Percentiles rank a stretch among this genome's conserved stretches.
These are phyloP conservation scores for Pseudomyrmex sp. DNA, from an alignment of 1,140 invertebrate species.

Conservation along the genomic window DNA sequence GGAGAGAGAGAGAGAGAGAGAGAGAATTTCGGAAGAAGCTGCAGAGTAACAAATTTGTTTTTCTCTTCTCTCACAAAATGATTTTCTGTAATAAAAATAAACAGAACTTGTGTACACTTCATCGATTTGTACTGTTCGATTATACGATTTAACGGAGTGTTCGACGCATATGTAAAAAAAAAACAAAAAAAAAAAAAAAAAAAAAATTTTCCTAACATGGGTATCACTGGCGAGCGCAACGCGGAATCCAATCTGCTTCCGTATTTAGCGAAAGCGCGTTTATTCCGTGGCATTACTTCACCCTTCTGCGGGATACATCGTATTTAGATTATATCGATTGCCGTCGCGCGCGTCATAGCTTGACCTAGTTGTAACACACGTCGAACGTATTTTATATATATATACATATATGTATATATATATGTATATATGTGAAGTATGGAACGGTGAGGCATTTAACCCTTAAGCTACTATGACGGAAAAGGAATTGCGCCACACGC, in stretches of 20 bases:
- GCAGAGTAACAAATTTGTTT: too few relatives aligned
- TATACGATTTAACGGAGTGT: too few relatives aligned
- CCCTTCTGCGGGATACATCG: constrained; percentile 62
- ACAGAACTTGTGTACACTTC: too few relatives aligned
- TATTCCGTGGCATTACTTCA: constrained; percentile 71
- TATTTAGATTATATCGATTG: constrained; percentile 75
- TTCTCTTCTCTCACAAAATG: background rate
- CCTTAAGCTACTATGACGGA: constrained; percentile 20
- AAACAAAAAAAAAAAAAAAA: too few relatives aligned
- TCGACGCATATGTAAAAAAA: too few relatives aligned
- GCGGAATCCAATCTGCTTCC: constrained; percentile 49
- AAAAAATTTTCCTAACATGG: background rate
- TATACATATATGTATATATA: background rate
- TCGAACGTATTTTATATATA: constrained; percentile 25
- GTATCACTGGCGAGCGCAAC: constrained; percentile 39
- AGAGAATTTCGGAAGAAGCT: too few relatives aligned
- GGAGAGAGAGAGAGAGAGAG: too few relatives aligned
- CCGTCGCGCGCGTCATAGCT: constrained; percentile 65
- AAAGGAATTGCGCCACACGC: constrained; percentile 4
- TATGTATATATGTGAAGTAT: background rate
- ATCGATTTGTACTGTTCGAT: too few relatives aligned
- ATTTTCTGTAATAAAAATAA: too few relatives aligned
- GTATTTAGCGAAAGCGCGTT: constrained; percentile 47
- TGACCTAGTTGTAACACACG: constrained; percentile 63
- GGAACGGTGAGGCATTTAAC: constrained; percentile 21